Evolutionary conservation across 2,888 invertebrate genomes (phyloP).

Genomic region (Pheosia tremula): DNA sequence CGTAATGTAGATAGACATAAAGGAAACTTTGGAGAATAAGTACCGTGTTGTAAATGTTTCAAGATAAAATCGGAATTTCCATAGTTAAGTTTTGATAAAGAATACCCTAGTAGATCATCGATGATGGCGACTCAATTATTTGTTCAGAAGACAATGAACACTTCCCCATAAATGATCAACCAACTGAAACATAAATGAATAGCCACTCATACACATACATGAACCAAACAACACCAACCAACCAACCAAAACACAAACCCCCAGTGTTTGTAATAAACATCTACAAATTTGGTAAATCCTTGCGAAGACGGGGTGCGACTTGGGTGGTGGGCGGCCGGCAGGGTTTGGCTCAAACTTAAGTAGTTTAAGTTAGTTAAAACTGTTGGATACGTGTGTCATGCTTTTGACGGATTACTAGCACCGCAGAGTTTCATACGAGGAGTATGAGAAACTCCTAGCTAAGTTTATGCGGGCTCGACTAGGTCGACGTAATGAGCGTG

Average conservation of each 20-base stretch:
- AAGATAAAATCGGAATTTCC: too few relatives aligned
- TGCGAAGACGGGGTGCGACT: not conserved
- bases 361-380: conserved; percentile 57
- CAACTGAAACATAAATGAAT: not conserved
- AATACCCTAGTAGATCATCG: too few relatives aligned
- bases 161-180: too few relatives aligned
- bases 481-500: not conserved
- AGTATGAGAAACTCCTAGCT: not conserved
- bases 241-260: not conserved
- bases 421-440: conserved; percentile 8
- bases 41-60: not conserved
- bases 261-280: conserved; percentile 1
- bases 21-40: not conserved
- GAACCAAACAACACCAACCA: not conserved
- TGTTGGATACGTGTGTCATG: conserved; percentile 57
- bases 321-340: not conserved
- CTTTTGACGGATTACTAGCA: conserved; percentile 68
- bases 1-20: too few relatives aligned
- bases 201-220: not conserved
- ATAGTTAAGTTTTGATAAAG: too few relatives aligned
- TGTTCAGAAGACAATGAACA: too few relatives aligned
- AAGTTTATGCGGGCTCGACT: conserved; percentile 14
- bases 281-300: conserved; percentile 2
- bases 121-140: too few relatives aligned
- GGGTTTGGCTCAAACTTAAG: conserved; percentile 43